These are phyloP conservation scores for Sanderia malayensis DNA, from an alignment of 30 jellyfish, hydroid and myxozoan genomes.

Conservation along the genomic window DNA sequence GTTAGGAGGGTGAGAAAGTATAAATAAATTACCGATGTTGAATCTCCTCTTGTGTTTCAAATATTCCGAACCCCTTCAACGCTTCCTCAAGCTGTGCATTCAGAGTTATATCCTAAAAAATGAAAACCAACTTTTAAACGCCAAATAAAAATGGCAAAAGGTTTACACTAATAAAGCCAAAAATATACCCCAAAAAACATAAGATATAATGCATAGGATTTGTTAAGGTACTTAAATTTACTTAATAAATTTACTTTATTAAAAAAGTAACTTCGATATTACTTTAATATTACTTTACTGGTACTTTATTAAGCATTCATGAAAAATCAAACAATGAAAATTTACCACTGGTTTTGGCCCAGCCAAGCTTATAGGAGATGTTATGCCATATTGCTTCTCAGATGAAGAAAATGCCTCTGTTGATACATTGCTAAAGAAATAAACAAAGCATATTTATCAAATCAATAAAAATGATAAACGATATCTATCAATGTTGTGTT, in stretches of 20 bases:
- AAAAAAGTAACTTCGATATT: not conserved
- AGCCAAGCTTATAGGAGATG: conserved; percentile 92
- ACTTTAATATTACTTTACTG: no score
- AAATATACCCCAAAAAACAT: no score
- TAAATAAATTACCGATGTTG: conserved; percentile 95
- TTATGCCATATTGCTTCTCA: conserved; percentile 90
- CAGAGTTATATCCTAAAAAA: conserved; percentile 71
- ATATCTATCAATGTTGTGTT: no score
- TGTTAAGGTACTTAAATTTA: no score
- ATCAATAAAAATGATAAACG: no score
- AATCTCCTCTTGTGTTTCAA: conserved; percentile 93
- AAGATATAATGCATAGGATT: no score
- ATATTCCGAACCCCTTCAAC: conserved; percentile 75
- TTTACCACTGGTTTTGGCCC: conserved; percentile 89
- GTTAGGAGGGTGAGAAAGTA: no score
- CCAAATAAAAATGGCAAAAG: no score
- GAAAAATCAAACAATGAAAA: not conserved
- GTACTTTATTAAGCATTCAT: no score
- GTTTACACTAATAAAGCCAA: no score
- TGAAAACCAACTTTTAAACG: no score
- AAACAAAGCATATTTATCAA: no score
- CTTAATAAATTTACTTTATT: not conserved
- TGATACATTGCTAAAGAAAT: conserved; percentile 12
- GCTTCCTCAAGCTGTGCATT: conserved; percentile 68
- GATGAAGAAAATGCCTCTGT: conserved; percentile 5